phyloP scores from a whole-genome alignment of 2,113 vertebrate genomes.

The Morphnarchus princeps region DNA sequence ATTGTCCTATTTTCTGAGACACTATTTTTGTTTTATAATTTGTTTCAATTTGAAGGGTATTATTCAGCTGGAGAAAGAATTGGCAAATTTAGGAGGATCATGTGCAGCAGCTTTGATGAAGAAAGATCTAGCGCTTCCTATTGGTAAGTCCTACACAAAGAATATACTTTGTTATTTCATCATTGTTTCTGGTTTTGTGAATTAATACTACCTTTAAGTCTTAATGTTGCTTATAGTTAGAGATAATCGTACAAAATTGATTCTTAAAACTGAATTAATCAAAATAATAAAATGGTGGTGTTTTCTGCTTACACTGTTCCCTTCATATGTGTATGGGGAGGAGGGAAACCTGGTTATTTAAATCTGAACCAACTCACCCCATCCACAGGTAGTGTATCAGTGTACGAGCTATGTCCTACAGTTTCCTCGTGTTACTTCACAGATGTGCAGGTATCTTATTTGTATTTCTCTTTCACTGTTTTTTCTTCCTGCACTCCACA shows the following conservation, averaged over 20 bases:
- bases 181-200: background rate
- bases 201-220: background rate
- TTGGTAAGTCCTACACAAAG: conserved; percentile 76
- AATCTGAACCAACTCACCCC: background rate
- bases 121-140: conserved; percentile 93
- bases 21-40: background rate
- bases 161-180: background rate
- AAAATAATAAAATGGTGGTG: background rate
- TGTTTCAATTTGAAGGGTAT: conserved; percentile 82
- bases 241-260: background rate
- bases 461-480: background rate
- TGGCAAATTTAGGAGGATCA: conserved; percentile 93
- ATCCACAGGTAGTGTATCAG: background rate
- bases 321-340: background rate
- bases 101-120: conserved; percentile 99
- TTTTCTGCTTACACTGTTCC: background rate
- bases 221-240: background rate
- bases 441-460: background rate
- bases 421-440: background rate
- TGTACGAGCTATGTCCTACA: background rate
- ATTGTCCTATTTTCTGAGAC: background rate
- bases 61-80: conserved; percentile 95
- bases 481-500: background rate
- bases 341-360: background rate
- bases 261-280: background rate